phyloP scores from a whole-genome alignment of 2,797 vertebrate genomes.

The Tapirus indicus region DNA sequence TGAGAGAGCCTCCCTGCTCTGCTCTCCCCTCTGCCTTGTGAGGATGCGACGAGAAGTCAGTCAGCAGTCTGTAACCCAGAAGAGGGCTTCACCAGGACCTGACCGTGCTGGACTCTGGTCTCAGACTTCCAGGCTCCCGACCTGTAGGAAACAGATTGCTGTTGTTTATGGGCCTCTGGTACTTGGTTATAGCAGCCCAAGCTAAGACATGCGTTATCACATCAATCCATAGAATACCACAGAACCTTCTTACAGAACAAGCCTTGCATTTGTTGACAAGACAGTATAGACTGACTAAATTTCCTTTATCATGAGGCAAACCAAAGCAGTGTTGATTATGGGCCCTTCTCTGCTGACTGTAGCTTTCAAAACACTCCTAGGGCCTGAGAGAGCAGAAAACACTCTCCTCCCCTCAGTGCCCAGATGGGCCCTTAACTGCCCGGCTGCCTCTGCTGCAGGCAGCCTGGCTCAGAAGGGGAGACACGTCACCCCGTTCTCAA shows the following conservation, averaged over 20 bases:
- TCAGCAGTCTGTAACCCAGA: neutral
- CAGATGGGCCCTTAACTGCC: neutral
- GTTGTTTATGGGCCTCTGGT: neutral
- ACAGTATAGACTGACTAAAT: neutral
- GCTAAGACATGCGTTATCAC: neutral
- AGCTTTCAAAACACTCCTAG: conserved; percentile 24
- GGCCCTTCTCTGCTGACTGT: neutral
- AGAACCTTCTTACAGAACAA: neutral
- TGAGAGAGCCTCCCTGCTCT: neutral
- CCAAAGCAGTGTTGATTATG: neutral
- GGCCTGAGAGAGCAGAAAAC: neutral
- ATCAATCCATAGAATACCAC: neutral
- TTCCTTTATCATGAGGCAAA: neutral
- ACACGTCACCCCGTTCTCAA: conserved; percentile 59
- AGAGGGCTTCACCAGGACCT: too few relatives aligned
- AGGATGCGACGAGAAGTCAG: neutral
- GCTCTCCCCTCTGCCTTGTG: neutral
- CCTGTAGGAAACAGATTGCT: neutral
- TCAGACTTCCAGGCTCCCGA: neutral
- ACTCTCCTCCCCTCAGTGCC: neutral
- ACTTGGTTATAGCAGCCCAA: neutral
- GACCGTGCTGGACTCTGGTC: neutral
- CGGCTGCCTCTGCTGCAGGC: neutral
- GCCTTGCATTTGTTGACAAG: neutral
- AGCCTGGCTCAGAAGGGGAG: conserved; percentile 30